Conservation (phyloP, 2,797 vertebrate species). For the Apogon hyalosoma region DNA sequence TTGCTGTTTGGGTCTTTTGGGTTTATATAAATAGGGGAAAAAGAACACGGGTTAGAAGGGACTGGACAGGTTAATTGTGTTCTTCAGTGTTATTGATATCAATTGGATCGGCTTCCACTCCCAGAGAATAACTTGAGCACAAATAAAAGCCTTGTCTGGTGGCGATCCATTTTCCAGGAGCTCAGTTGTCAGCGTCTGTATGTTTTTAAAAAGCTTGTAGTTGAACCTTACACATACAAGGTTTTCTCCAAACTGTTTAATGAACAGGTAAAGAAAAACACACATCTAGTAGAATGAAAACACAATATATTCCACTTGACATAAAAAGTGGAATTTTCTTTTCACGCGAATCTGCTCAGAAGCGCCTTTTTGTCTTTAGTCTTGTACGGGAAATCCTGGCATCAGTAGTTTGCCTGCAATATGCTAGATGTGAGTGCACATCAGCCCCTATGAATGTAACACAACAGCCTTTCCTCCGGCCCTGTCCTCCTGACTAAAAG, state of each 20-base stretch:
- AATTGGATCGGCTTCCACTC: too few relatives aligned
- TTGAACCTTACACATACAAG: not conserved
- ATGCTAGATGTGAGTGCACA: conserved; percentile 57
- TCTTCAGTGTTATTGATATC: too few relatives aligned
- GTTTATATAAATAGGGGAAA: too few relatives aligned
- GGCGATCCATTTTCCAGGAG: too few relatives aligned
- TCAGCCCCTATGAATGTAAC: conserved; percentile 63
- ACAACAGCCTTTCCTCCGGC: conserved; percentile 65
- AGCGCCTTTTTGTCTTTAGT: conserved; percentile 9
- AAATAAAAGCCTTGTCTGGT: not conserved
- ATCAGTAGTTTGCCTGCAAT: conserved; percentile 53
- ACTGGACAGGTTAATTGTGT: too few relatives aligned
- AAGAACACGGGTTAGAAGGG: too few relatives aligned
- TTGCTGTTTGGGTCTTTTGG: too few relatives aligned
- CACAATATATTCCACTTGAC: not conserved
- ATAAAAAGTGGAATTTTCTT: conserved; percentile 1
- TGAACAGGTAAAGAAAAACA: conserved; percentile 7
- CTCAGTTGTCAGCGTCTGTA: not conserved
- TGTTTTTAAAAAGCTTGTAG: not conserved
- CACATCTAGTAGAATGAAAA: conserved; percentile 32
- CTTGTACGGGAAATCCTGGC: conserved; percentile 50
- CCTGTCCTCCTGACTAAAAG: conserved; percentile 77
- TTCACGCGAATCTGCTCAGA: not conserved
- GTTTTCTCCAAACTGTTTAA: conserved; percentile 10
- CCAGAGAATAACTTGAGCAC: too few relatives aligned